A percentile compares a stretch with the other conserved stretches of the same genome.
phyloP scores from a whole-genome alignment of 2,797 vertebrate species.

The Rhincodon typus region DNA sequence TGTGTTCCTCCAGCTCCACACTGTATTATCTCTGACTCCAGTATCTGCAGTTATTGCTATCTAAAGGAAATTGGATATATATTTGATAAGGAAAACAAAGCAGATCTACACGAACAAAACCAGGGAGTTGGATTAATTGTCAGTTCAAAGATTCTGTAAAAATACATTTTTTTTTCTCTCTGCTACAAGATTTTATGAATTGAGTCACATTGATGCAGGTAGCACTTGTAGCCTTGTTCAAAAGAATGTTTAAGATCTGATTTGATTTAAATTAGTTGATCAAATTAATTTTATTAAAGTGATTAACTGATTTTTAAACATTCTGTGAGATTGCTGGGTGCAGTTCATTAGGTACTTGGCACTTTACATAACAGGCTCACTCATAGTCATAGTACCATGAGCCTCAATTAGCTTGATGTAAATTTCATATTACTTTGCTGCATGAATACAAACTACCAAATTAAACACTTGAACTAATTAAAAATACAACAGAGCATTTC shows the following conservation, averaged over 20 bases:
- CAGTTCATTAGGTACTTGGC: background rate
- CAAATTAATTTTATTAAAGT: no score
- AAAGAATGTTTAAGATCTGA: background rate
- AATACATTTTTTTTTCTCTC: background rate
- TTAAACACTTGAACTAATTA: constrained; percentile 9
- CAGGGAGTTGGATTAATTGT: background rate
- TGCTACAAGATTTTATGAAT: background rate
- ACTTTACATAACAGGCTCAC: background rate
- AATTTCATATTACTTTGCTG: background rate
- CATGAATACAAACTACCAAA: constrained; percentile 1
- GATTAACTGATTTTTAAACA: background rate
- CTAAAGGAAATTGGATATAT: background rate
- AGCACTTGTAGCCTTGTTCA: background rate
- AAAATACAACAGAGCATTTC: background rate
- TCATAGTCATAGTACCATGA: background rate
- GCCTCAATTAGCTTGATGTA: background rate
- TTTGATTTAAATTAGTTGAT: background rate
- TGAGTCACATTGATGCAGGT: background rate
- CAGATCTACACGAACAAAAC: background rate
- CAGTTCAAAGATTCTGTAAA: background rate
- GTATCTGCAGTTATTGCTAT: no score
- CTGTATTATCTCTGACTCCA: no score
- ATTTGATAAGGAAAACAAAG: background rate
- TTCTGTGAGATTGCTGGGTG: background rate
- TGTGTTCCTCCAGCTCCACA: no score